Evolutionary conservation across 2,113 vertebrate species (phyloP).

Genomic region (Grammomys surdaster): DNA sequence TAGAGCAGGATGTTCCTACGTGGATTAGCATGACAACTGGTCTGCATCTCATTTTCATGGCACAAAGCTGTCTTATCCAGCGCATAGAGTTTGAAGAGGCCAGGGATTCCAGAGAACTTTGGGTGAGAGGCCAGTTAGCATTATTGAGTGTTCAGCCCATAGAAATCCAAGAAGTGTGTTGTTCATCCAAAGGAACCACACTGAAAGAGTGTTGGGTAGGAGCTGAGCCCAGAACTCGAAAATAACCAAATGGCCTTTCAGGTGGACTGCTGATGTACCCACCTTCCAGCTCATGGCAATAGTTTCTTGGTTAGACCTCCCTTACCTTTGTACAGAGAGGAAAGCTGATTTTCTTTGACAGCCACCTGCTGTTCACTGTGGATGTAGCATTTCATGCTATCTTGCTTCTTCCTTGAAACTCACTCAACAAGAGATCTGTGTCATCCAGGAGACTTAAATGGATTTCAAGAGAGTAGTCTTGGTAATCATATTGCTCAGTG

Average conservation of each 20-base stretch:
- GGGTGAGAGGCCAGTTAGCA: neutral
- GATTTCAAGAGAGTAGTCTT: too few relatives aligned
- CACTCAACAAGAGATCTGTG: neutral
- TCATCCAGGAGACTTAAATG: neutral
- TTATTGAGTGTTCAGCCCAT: neutral
- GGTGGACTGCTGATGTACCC: neutral
- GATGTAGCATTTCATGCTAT: neutral
- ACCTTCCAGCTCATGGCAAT: neutral
- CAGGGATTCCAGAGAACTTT: too few relatives aligned
- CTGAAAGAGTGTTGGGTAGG: neutral
- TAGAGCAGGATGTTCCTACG: neutral
- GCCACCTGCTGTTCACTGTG: neutral
- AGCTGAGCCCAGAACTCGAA: neutral
- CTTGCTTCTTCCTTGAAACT: neutral
- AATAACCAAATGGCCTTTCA: neutral
- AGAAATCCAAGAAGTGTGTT: neutral
- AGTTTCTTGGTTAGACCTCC: neutral
- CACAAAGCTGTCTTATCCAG: neutral
- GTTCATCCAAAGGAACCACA: neutral
- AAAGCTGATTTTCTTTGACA: neutral
- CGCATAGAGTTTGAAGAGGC: fast-evolving
- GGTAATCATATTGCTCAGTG: neutral
- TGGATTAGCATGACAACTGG: fast-evolving
- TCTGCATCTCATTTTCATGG: fast-evolving
- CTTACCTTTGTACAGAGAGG: neutral